These are phyloP conservation scores for Boloria euphrosyne DNA, from an alignment of 2,888 invertebrate species.

Conservation along the genomic window DNA sequence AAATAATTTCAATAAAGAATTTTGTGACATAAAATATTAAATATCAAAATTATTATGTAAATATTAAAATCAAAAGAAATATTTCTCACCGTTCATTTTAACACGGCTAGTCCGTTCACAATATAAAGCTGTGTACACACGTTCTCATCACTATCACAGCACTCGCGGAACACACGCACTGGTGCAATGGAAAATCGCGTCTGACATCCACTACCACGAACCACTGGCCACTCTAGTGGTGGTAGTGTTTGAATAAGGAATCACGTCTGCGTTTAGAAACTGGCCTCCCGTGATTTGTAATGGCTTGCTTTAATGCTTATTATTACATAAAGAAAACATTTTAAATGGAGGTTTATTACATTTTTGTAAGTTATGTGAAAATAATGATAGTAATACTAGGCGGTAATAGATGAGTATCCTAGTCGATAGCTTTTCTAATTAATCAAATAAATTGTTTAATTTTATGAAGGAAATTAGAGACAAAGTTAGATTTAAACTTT, in stretches of 20 bases:
- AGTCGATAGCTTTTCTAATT: constrained; percentile 1
- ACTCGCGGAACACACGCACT: constrained; percentile 46
- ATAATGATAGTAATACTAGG: background rate
- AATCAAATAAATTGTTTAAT: background rate
- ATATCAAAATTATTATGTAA: too few species aligned
- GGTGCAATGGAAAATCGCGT: constrained; percentile 34
- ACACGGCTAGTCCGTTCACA: constrained; percentile 61
- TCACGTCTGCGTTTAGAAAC: constrained; percentile 33
- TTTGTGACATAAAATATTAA: too few species aligned
- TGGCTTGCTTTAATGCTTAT: background rate
- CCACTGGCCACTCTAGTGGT: constrained; percentile 24
- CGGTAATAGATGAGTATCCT: constrained; percentile 9
- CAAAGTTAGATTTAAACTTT: too few species aligned
- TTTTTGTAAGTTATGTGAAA: background rate
- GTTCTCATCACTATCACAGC: constrained; percentile 73
- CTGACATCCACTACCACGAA: constrained; percentile 23
- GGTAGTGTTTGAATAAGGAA: constrained; percentile 34
- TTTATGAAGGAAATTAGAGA: too few species aligned
- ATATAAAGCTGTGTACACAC: constrained; percentile 54
- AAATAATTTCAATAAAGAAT: too few species aligned
- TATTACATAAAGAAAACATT: constrained; percentile 4
- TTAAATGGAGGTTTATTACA: constrained; percentile 8
- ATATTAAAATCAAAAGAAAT: too few species aligned
- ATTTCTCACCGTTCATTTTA: constrained; percentile 69
- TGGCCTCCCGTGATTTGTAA: constrained; percentile 22